These are phyloP conservation scores for Micromussa lordhowensis DNA, from an alignment of 92 coral and sea anemone genomes.

Conservation along the genomic window DNA sequence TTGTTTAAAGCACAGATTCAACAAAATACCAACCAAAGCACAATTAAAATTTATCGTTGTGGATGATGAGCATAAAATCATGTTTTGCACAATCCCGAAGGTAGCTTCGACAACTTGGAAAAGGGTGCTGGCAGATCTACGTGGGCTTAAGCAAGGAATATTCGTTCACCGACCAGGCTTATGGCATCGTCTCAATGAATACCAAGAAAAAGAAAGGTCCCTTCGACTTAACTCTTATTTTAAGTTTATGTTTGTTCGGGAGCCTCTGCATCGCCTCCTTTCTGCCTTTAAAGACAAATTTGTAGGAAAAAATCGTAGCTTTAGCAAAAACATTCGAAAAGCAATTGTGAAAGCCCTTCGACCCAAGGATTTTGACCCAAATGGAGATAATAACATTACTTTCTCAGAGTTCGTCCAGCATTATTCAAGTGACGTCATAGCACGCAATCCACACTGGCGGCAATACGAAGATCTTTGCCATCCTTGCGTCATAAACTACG, in stretches of 20 bases:
- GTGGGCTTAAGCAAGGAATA: background rate
- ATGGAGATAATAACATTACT: constrained; percentile 8
- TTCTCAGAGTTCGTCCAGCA: constrained; percentile 10
- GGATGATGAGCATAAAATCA: constrained; percentile 10
- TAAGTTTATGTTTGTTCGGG: constrained; percentile 14
- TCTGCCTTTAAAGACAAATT: constrained; percentile 28
- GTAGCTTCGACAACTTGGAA: constrained; percentile 24
- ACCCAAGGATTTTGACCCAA: background rate
- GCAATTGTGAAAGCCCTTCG: background rate
- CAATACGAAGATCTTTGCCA: constrained; percentile 2
- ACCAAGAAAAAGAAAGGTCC: background rate
- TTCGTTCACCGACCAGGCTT: background rate
- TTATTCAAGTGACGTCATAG: background rate
- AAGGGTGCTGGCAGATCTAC: constrained; percentile 29
- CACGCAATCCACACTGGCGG: constrained; percentile 18
- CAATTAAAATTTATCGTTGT: background rate
- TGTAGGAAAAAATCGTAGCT: background rate
- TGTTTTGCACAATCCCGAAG: constrained; percentile 17
- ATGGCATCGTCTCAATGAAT: background rate
- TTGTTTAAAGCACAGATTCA: background rate
- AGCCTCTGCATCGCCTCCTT: constrained; percentile 17
- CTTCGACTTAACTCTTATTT: constrained; percentile 6
- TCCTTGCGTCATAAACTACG: background rate
- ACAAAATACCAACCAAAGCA: background rate
- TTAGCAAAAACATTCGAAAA: constrained; percentile 6